A percentile compares a stretch with the other conserved stretches of the same genome.
Conservation (phyloP, 1,140 invertebrate genomes). For the Aleiodes sp. region DNA sequence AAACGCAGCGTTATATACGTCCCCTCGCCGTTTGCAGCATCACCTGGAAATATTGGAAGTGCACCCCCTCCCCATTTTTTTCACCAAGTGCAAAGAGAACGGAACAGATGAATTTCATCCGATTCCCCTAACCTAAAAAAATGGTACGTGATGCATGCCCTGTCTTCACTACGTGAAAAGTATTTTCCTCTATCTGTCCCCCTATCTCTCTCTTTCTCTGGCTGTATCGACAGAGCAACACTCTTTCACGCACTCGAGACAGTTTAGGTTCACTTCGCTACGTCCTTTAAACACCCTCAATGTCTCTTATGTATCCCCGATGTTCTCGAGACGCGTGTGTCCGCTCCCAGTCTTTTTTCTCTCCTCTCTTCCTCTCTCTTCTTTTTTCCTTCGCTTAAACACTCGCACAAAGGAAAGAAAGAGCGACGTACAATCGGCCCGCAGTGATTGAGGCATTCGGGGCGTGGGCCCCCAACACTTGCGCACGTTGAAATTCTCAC, state of each 20-base stretch:
- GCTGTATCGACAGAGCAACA: not conserved
- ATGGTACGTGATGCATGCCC: not conserved
- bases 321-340: not conserved
- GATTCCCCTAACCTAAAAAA: not conserved
- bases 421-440: constrained; percentile 53
- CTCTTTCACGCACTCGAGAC: constrained; percentile 35
- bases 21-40: constrained; percentile 34
- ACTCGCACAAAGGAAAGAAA: constrained; percentile 40
- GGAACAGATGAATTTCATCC: constrained; percentile 21
- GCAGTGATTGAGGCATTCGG: constrained; percentile 57
- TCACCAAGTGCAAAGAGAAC: not conserved
- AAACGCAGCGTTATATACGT: not conserved
- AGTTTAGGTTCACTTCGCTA: constrained; percentile 35
- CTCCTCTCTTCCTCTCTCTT: not conserved
- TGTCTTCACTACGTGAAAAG: no score
- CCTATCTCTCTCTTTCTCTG: no score
- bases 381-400: constrained; percentile 23
- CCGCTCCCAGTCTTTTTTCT: not conserved
- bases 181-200: no score
- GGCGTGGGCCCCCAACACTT: constrained; percentile 48
- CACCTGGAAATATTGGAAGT: constrained; percentile 30
- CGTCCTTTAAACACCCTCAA: constrained; percentile 23
- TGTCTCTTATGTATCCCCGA: constrained; percentile 3
- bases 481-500: constrained; percentile 50
- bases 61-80: not conserved